Percentiles rank a stretch among this genome's conserved stretches.
Evolutionary conservation across 30 jellyfish, hydroid and myxozoan species (phyloP).

Genomic region (Calvadosia cruxmelitensis): DNA sequence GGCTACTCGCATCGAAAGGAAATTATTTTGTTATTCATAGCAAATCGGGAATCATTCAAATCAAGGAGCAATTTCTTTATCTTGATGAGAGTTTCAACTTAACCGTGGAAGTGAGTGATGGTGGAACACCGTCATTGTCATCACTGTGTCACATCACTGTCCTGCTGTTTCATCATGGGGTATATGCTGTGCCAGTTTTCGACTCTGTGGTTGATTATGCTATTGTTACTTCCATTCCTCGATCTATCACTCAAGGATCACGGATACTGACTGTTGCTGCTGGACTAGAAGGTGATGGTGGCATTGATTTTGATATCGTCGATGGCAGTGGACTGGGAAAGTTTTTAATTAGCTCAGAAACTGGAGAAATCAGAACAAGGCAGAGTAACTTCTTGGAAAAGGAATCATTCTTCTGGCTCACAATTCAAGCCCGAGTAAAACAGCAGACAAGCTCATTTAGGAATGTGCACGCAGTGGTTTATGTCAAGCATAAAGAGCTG

Average conservation of each 20-base stretch:
- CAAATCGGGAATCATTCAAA: constrained; percentile 35
- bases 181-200: constrained; percentile 38
- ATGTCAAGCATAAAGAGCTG: not conserved
- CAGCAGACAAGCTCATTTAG: constrained; percentile 44
- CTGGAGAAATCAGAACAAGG: constrained; percentile 42
- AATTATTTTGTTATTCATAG: constrained; percentile 19
- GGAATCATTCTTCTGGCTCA: constrained; percentile 61
- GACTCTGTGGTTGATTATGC: constrained; percentile 15
- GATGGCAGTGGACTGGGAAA: constrained; percentile 88
- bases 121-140: constrained; percentile 38
- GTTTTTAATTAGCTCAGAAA: constrained; percentile 27
- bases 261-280: constrained; percentile 17
- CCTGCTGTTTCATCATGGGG: constrained; percentile 12
- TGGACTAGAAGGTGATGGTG: constrained; percentile 25
- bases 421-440: constrained; percentile 77
- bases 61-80: constrained; percentile 8
- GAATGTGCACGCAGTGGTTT: constrained; percentile 50
- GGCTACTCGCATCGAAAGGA: not conserved
- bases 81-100: constrained; percentile 7
- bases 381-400: not conserved
- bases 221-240: constrained; percentile 3
- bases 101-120: constrained; percentile 31
- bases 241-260: not conserved
- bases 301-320: constrained; percentile 44
- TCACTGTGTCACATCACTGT: constrained; percentile 18